A percentile compares a stretch with the other conserved stretches of the same genome.
Conservation (phyloP, 2,797 vertebrate species). For the Notoglanidium macrostoma region DNA sequence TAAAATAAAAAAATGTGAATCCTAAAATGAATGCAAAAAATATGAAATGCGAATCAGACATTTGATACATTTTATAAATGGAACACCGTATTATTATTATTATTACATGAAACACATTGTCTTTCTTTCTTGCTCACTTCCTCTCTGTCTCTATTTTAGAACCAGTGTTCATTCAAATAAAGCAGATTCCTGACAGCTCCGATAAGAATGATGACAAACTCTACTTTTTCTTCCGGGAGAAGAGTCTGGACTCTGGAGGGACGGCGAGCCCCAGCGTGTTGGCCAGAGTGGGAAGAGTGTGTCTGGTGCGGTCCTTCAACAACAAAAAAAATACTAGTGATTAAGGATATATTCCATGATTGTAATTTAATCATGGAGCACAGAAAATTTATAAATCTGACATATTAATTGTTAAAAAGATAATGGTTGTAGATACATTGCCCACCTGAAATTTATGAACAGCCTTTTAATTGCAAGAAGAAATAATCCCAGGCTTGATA, state of each 20-base stretch:
- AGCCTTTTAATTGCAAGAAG: background rate
- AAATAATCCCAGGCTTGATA: background rate
- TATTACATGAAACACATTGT: conserved; percentile 31
- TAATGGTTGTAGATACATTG: background rate
- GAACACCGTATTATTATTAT: background rate
- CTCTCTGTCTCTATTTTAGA: conserved; percentile 65
- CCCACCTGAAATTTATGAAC: background rate
- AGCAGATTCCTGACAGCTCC: conserved; percentile 80
- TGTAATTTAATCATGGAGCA: background rate
- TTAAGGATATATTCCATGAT: background rate
- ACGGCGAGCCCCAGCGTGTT: conserved; percentile 75
- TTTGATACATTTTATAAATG: background rate
- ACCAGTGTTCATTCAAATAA: conserved; percentile 81
- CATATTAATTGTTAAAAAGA: background rate
- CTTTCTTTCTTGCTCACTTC: conserved; percentile 15
- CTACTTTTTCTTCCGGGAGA: conserved; percentile 85
- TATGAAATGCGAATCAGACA: background rate
- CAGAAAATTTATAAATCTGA: background rate
- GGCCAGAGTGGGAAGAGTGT: conserved; percentile 81
- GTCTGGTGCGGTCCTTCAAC: conserved; percentile 74
- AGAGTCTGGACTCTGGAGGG: conserved; percentile 76
- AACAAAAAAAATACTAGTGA: background rate
- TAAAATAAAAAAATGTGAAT: background rate
- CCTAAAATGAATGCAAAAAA: background rate
- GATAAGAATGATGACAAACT: conserved; percentile 84